Percentiles rank a stretch among this genome's conserved stretches.
These are phyloP conservation scores for Malurus elegans DNA, from an alignment of 2,113 vertebrate species.

Conservation along the genomic window DNA sequence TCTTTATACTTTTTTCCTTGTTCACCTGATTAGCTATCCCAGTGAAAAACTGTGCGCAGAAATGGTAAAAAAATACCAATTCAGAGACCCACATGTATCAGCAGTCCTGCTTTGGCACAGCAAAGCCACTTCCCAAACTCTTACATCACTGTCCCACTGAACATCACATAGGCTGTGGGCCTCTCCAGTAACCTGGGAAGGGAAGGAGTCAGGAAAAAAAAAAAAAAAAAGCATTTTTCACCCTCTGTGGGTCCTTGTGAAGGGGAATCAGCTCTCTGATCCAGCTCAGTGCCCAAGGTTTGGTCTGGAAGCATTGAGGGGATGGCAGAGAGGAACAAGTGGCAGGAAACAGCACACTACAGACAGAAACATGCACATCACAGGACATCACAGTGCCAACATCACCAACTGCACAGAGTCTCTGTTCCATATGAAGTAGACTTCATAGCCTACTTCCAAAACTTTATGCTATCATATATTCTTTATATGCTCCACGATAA, in stretches of 20 bases:
- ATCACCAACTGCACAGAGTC: neutral
- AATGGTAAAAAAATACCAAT: neutral
- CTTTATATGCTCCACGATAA: neutral
- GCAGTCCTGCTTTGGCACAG: neutral
- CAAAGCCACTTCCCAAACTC: neutral
- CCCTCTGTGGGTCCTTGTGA: neutral
- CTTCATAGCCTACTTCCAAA: slow-evolving; percentile 14
- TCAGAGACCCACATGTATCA: rapidly evolving
- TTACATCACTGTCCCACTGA: neutral
- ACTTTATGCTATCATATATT: neutral
- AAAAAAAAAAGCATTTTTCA: neutral
- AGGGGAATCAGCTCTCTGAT: neutral
- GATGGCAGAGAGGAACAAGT: neutral
- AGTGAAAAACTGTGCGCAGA: neutral
- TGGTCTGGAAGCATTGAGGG: neutral
- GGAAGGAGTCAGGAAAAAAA: neutral
- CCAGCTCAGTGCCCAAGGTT: neutral
- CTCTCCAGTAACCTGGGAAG: neutral
- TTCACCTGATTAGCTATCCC: neutral
- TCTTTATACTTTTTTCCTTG: neutral
- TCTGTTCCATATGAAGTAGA: neutral
- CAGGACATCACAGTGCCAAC: neutral
- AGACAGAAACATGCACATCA: neutral
- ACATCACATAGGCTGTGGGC: rapidly evolving
- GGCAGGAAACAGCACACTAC: neutral